Percentiles rank a stretch among this genome's conserved stretches.
These are phyloP conservation scores for Ophthalmolycus amberensis DNA, from an alignment of 2,113 vertebrate genomes.

Conservation along the genomic window DNA sequence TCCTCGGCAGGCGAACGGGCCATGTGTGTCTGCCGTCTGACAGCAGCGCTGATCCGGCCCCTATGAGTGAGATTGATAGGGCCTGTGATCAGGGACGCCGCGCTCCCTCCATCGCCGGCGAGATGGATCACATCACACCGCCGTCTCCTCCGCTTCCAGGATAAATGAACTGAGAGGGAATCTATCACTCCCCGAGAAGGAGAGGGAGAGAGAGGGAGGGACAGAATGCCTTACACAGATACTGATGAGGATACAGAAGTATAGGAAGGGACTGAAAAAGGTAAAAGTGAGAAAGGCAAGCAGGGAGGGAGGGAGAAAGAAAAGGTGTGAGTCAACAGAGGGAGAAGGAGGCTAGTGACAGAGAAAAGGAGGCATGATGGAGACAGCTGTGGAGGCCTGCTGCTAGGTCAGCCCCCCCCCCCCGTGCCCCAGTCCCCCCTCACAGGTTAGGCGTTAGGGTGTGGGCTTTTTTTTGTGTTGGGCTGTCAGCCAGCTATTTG, in stretches of 20 bases:
- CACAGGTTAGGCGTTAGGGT: slow-evolving; percentile 84
- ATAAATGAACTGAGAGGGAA: slow-evolving; percentile 87
- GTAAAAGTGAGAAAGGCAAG: slow-evolving; percentile 34
- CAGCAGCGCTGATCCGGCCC: slow-evolving; percentile 81
- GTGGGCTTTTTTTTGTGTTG: slow-evolving; percentile 75
- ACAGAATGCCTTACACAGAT: slow-evolving; percentile 66
- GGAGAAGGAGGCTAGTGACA: slow-evolving; percentile 29
- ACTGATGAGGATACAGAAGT: slow-evolving; percentile 62
- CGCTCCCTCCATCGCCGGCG: slow-evolving; percentile 80
- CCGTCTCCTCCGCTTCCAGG: slow-evolving; percentile 83
- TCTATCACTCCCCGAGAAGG: slow-evolving; percentile 82
- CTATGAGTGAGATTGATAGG: slow-evolving; percentile 86
- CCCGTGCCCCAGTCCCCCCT: slow-evolving; percentile 54
- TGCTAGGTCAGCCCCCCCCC: slow-evolving; percentile 69
- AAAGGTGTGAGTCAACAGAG: slow-evolving; percentile 42
- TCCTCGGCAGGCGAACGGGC: slow-evolving; percentile 69
- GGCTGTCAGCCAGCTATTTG: slow-evolving; percentile 83
- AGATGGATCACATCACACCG: slow-evolving; percentile 85
- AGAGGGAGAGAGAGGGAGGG: slow-evolving; percentile 56
- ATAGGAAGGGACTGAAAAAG: slow-evolving; percentile 34
- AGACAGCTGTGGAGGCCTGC: slow-evolving; percentile 66
- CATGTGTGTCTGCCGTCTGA: slow-evolving; percentile 78
- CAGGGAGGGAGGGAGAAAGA: slow-evolving; percentile 27
- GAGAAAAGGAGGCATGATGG: slow-evolving; percentile 50
- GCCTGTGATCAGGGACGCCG: slow-evolving; percentile 85